A percentile compares a stretch with the other conserved stretches of the same genome.
These are phyloP conservation scores for Drosophila repletoides DNA, from an alignment of 1,140 invertebrate species.

Conservation along the genomic window DNA sequence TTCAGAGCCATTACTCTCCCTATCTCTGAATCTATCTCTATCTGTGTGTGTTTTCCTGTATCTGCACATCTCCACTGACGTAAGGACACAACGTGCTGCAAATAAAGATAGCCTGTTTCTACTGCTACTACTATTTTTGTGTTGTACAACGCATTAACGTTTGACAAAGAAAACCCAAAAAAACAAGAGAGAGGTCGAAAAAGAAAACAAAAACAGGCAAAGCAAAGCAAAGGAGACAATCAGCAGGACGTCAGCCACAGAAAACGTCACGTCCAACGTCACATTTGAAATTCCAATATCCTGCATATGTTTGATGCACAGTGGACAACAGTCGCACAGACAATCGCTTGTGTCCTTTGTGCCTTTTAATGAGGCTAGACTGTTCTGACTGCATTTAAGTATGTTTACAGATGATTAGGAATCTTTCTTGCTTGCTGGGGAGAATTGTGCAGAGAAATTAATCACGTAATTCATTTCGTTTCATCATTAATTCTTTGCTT, in stretches of 20 bases:
- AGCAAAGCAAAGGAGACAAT: conserved; percentile 22
- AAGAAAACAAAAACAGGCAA: conserved; percentile 4
- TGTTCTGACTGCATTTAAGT: conserved; percentile 33
- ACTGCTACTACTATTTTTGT: conserved; percentile 1
- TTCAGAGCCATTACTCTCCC: conserved; percentile 5
- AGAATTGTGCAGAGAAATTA: not conserved
- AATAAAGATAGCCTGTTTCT: conserved; percentile 44
- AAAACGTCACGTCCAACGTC: conserved; percentile 45
- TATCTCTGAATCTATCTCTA: not conserved
- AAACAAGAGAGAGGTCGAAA: not conserved
- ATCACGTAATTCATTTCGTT: not conserved
- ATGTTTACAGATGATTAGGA: conserved; percentile 39
- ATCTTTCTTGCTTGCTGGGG: too few relatives aligned
- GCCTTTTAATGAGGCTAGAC: conserved; percentile 27
- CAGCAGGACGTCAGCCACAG: conserved; percentile 24
- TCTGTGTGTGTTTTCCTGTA: conserved; percentile 11
- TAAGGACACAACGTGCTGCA: conserved; percentile 49
- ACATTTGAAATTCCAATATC: conserved; percentile 51
- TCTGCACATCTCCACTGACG: too few relatives aligned
- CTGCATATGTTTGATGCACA: conserved; percentile 34
- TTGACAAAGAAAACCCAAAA: conserved; percentile 16
- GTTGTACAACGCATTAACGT: conserved; percentile 40
- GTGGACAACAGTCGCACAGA: conserved; percentile 15
- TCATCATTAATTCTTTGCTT: not conserved
- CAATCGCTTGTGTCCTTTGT: conserved; percentile 8